Evolutionary conservation across 2,797 vertebrate genomes (phyloP), one percentile per base, ranked within the genome.

Genomic region (Lithobates pipiens): DNA sequence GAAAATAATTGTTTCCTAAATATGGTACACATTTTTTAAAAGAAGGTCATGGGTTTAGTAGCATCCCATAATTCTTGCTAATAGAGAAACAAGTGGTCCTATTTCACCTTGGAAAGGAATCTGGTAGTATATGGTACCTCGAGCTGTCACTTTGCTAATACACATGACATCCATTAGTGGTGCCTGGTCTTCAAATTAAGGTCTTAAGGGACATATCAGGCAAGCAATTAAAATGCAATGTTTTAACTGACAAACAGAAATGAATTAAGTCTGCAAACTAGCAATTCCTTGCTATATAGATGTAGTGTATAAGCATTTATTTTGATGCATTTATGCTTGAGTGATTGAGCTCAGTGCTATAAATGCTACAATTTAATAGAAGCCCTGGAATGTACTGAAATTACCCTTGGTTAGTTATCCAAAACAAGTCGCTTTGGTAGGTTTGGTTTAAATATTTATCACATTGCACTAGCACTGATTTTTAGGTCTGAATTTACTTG

Each of bases 111-210:
- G 68, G 65, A 13, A 57, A 57, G 67, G 44, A 34, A 34, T 54
- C 50, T 71, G 69, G 50, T 80, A 80, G 34, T 80, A 54, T 16
- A 71, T 57, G 50, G 16, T 25, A 32, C 25, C 65, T 46, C 15
- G 10, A 36, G 29, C 50, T 80, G 78, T 80, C 78, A 80, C 50
- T 71, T 80, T 80, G 68, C 68, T 70, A 71, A 80, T 80, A 71
- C 69, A 71, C 78, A 80, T 71, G 78, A 50, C 68, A 36, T 32
- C 78, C 68, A 72, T 80, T 80, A 80, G 79, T 72, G 69, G 27
- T n/a, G 46, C 46, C 79, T 80, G 79, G 79, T 57, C 44, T 25
- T 80, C 68, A 80, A 39, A 39, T 50, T 61, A 61, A 73, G 46
- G 46, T 32, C 79, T 46, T 71, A 72, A 61, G 79, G 70, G 79